These are phyloP conservation scores for Anableps anableps DNA, from an alignment of 2,797 vertebrate species.

Conservation along the genomic window DNA sequence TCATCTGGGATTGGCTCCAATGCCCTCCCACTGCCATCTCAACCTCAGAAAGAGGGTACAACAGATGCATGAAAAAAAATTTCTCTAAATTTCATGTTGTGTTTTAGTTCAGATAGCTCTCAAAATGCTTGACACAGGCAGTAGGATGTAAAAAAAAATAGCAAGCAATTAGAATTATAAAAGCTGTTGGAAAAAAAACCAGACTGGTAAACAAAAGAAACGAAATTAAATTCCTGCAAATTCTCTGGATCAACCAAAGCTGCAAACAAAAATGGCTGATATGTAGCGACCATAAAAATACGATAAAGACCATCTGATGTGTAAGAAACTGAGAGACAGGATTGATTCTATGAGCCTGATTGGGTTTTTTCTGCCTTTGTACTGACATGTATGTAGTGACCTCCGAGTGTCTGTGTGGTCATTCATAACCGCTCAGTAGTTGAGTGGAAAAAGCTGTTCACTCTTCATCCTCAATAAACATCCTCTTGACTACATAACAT, in stretches of 20 bases:
- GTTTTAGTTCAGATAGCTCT: background rate
- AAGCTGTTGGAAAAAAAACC: background rate
- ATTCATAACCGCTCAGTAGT: conserved; percentile 4
- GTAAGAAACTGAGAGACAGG: background rate
- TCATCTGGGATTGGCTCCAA: conserved; percentile 7
- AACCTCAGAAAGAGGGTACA: background rate
- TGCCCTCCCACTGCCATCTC: background rate
- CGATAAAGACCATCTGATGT: background rate
- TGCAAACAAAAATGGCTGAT: background rate
- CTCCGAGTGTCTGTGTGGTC: conserved; percentile 8
- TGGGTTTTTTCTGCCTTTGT: background rate
- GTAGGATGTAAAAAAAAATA: background rate
- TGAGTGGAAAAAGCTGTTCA: conserved; percentile 5
- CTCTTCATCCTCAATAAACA: conserved; percentile 13
- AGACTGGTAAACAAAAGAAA: background rate
- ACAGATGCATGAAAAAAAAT: background rate
- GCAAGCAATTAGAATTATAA: background rate
- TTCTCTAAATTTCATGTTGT: background rate
- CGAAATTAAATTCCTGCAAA: background rate
- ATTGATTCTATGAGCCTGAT: background rate
- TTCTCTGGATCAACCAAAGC: background rate
- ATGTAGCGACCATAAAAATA: background rate
- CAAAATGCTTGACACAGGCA: background rate
- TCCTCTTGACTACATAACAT: conserved; percentile 1
- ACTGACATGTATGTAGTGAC: background rate